Conservation (phyloP, 2,888 invertebrate species). For the Ectemnius lituratus region DNA sequence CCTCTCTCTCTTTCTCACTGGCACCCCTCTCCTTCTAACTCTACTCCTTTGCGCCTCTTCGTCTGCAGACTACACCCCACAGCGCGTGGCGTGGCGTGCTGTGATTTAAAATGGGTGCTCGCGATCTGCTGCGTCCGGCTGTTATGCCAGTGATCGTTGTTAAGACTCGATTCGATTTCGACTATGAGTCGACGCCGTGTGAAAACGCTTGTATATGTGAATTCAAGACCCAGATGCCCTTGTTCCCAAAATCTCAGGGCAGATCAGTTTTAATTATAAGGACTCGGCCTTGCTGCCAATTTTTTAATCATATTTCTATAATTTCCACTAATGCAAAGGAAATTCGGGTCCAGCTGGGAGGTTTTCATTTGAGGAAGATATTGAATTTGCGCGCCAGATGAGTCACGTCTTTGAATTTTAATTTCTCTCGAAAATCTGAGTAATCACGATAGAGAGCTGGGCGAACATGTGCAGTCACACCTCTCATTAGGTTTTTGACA, state of each 20-base stretch:
- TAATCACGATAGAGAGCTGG: constrained; percentile 67
- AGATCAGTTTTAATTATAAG: no score
- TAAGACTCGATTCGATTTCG: constrained; percentile 50
- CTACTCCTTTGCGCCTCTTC: constrained; percentile 55
- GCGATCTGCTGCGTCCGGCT: constrained; percentile 70
- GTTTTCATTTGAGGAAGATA: constrained; percentile 11
- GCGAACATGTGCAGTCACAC: constrained; percentile 78
- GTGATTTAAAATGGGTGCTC: constrained; percentile 75
- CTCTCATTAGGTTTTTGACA: constrained; percentile 78
- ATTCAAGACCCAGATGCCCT: no score
- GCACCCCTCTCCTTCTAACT: background rate
- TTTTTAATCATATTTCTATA: no score
- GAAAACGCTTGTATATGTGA: constrained; percentile 43
- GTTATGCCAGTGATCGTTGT: constrained; percentile 60
- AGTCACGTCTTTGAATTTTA: constrained; percentile 69
- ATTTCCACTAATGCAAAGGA: no score
- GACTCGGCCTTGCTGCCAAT: no score
- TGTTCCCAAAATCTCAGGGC: no score
- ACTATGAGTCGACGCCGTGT: constrained; percentile 59
- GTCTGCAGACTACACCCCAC: constrained; percentile 67
- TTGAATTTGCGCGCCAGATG: constrained; percentile 49
- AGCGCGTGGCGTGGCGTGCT: constrained; percentile 71
- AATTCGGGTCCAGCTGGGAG: no score
- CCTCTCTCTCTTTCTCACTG: constrained; percentile 35
- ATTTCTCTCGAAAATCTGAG: constrained; percentile 68